A percentile compares a stretch with the other conserved stretches of the same genome.
Conservation (phyloP, 2,888 invertebrate species). For the Ceramica pisi region DNA sequence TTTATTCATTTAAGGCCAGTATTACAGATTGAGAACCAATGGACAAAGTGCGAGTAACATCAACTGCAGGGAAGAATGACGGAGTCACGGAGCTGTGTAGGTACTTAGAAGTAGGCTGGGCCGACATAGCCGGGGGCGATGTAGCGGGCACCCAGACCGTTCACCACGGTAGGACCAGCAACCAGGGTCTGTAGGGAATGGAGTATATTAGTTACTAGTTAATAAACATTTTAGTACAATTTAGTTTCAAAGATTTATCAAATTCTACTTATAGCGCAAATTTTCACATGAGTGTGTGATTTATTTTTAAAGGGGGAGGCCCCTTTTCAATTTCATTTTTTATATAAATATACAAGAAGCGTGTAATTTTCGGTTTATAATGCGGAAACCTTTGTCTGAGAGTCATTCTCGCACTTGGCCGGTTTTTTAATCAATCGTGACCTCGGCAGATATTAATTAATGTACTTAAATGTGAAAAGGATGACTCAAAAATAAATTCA, state of each 20-base stretch:
- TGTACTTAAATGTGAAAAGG: not conserved
- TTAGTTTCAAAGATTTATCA: no score
- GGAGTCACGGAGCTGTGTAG: not conserved
- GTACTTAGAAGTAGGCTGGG: slow-evolving; percentile 68
- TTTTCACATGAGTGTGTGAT: no score
- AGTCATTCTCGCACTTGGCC: no score
- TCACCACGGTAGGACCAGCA: slow-evolving; percentile 85
- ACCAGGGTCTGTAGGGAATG: slow-evolving; percentile 80
- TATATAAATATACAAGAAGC: no score
- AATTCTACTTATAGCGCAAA: no score
- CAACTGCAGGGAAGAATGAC: slow-evolving; percentile 24
- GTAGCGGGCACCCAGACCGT: slow-evolving; percentile 72
- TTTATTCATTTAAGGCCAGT: slow-evolving; percentile 61
- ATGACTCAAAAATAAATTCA: not conserved
- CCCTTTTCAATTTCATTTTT: no score
- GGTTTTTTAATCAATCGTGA: not conserved
- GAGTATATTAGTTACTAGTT: not conserved
- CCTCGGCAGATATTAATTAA: not conserved
- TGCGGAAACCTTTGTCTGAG: no score
- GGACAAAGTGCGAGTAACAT: slow-evolving; percentile 52
- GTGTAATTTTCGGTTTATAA: no score
- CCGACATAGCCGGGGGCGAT: slow-evolving; percentile 79
- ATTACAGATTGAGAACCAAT: slow-evolving; percentile 52
- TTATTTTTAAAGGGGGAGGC: no score
- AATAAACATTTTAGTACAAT: not conserved